Conservation (phyloP, 2,797 vertebrate genomes). For the Propithecus deckenii region DNA sequence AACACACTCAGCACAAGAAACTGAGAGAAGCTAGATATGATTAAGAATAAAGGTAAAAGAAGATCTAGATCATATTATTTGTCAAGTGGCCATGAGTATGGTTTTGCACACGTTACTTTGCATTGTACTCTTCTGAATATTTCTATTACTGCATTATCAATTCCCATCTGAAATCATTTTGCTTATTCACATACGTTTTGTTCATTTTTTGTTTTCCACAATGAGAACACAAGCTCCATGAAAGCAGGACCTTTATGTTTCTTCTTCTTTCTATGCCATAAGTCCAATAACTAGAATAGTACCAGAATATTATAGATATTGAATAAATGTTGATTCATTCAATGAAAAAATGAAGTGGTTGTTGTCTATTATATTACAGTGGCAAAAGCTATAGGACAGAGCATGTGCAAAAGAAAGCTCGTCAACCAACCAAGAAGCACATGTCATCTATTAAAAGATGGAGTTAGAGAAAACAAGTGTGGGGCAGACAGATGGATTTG, state of each 20-base stretch:
- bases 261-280: background rate
- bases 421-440: background rate
- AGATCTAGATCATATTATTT: background rate
- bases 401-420: background rate
- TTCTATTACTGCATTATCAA: background rate
- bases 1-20: background rate
- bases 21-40: background rate
- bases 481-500: background rate
- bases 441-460: background rate
- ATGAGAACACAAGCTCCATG: background rate
- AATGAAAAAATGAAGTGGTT: background rate
- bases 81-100: background rate
- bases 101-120: background rate
- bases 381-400: background rate
- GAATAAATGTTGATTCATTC: background rate
- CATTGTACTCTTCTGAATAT: background rate
- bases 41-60: background rate
- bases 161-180: background rate
- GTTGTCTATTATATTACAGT: background rate
- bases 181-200: background rate
- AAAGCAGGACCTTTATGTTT: background rate
- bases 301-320: background rate
- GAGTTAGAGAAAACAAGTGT: background rate
- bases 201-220: background rate
- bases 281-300: background rate